Evolutionary conservation across 2,888 invertebrate species (phyloP).

Genomic region (Carterocephalus palaemon): DNA sequence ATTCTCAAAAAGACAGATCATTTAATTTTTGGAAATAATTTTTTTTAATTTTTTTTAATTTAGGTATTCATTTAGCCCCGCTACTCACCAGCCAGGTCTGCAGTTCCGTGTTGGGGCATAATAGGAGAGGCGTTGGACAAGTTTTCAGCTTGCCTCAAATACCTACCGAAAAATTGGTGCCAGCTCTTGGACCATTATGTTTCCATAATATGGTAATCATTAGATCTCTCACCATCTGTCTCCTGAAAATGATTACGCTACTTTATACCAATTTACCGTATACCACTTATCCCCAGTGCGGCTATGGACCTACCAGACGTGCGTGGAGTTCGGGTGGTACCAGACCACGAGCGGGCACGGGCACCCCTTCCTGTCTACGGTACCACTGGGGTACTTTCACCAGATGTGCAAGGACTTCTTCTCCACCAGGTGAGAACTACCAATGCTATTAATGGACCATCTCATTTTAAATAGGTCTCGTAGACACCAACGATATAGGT

Average conservation of each 20-base stretch:
- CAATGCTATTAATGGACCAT: no score
- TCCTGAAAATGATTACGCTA: neutral
- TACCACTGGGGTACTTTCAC: slow-evolving; percentile 72
- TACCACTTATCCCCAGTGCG: slow-evolving; percentile 69
- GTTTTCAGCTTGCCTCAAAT: no score
- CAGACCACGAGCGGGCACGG: slow-evolving; percentile 82
- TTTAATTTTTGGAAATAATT: no score
- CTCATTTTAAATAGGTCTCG: no score
- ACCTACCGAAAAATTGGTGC: slow-evolving; percentile 1
- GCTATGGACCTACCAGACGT: slow-evolving; percentile 90
- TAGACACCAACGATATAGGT: no score
- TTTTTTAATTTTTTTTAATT: no score
- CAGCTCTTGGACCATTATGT: neutral
- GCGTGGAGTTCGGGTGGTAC: slow-evolving; percentile 91
- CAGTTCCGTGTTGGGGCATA: no score
- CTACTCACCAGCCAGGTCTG: no score
- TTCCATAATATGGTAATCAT: slow-evolving; percentile 4
- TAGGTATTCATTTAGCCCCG: no score
- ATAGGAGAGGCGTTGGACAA: no score
- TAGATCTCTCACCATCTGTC: neutral
- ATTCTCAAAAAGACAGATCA: no score
- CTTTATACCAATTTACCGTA: no score
- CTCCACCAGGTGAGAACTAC: slow-evolving; percentile 45
- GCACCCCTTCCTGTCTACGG: slow-evolving; percentile 80
- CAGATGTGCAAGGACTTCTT: slow-evolving; percentile 66